Evolutionary conservation across 2,797 vertebrate species (phyloP).

Genomic region (Vultur gryphus): DNA sequence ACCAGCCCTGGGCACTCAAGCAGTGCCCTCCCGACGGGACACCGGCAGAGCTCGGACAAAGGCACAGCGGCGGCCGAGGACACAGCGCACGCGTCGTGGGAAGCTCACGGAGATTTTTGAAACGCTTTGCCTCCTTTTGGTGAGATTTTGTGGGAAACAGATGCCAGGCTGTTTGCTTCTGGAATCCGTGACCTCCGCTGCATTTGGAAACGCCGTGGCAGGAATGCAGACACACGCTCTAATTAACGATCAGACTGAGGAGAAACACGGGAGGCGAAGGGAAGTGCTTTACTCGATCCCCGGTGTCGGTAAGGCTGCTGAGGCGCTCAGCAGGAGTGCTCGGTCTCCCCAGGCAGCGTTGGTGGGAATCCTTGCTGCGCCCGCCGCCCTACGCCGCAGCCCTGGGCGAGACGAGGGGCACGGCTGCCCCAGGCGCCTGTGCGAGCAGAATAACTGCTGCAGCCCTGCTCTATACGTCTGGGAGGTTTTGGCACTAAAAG

Average conservation of each 20-base stretch:
- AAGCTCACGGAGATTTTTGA: background rate
- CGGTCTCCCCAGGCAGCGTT: accelerated
- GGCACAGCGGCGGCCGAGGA: background rate
- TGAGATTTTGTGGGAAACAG: background rate
- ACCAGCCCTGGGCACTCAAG: accelerated
- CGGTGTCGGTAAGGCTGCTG: background rate
- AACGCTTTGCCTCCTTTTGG: background rate
- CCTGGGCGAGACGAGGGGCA: background rate
- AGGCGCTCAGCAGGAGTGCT: too few species aligned
- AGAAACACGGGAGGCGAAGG: background rate
- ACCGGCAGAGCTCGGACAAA: background rate
- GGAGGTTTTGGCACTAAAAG: background rate
- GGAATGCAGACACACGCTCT: background rate
- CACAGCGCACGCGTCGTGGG: background rate
- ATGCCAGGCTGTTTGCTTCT: background rate
- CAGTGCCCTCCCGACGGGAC: background rate
- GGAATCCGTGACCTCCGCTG: background rate
- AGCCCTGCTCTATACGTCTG: background rate
- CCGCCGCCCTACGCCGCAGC: accelerated
- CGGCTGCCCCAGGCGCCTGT: accelerated
- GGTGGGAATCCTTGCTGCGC: background rate
- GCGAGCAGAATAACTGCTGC: accelerated
- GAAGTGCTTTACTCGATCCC: too few species aligned
- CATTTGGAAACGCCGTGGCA: accelerated
- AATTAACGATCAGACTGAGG: background rate